Conservation (phyloP, 2,888 invertebrate genomes). For the Callyntrura guangdongensis region DNA sequence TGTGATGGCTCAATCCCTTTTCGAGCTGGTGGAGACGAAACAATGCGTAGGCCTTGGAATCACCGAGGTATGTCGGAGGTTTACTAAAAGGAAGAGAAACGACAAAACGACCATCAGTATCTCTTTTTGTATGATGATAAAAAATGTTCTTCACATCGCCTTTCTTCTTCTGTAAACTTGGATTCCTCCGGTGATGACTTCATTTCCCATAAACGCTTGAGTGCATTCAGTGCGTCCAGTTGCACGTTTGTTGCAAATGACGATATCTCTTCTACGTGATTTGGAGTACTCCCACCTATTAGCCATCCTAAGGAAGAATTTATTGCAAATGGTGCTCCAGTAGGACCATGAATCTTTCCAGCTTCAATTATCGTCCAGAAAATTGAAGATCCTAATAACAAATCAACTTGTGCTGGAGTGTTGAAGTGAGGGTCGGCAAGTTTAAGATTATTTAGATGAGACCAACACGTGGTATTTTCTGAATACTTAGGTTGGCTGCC, state of each 20-base stretch:
- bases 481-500: background rate
- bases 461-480: too few relatives aligned
- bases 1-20: background rate
- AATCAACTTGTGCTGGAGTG: background rate
- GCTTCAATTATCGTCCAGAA: background rate
- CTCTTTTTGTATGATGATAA: background rate
- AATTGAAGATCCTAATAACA: background rate
- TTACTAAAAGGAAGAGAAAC: background rate
- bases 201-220: background rate
- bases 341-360: background rate
- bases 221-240: background rate
- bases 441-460: background rate
- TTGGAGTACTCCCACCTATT: background rate
- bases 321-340: background rate
- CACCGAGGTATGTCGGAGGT: background rate
- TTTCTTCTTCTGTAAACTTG: background rate
- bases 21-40: background rate
- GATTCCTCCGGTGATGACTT: background rate
- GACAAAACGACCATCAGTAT: background rate
- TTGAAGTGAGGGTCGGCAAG: background rate
- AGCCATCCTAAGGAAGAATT: slow-evolving; percentile 32
- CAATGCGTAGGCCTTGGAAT: background rate
- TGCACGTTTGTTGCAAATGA: background rate
- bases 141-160: background rate
- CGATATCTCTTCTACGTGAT: background rate